phyloP scores from a whole-genome alignment of 2,888 invertebrate genomes.

The Tortrix viridana region DNA sequence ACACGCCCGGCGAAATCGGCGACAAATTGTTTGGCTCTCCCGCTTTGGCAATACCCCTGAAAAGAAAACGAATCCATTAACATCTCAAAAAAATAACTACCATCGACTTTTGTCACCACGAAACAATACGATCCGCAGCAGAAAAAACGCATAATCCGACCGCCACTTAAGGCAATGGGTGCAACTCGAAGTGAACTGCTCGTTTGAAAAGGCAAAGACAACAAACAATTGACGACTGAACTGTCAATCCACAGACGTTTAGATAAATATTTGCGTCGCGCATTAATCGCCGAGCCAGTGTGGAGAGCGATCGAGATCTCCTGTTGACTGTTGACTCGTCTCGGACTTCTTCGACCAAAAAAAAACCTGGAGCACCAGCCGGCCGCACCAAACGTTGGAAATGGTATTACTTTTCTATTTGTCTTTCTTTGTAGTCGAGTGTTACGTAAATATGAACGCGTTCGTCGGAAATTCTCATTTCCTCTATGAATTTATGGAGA shows the following conservation, averaged over 20 bases:
- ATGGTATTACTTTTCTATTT: conserved; percentile 83
- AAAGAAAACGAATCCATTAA: conserved; percentile 53
- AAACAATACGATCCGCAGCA: conserved; percentile 59
- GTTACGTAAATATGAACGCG: conserved; percentile 80
- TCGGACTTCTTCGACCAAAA: conserved; percentile 50
- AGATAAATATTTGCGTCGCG: conserved; percentile 82
- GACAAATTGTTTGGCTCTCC: conserved; percentile 97
- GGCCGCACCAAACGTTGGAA: conserved; percentile 64
- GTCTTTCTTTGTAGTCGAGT: conserved; percentile 82
- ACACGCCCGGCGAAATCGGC: conserved; percentile 90
- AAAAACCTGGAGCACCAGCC: conserved; percentile 66
- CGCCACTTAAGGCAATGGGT: conserved; percentile 80
- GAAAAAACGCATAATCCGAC: conserved; percentile 65
- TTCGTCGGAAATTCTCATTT: conserved; percentile 78
- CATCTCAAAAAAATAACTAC: conserved; percentile 48
- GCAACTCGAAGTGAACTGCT: conserved; percentile 80
- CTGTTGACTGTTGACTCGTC: conserved; percentile 69
- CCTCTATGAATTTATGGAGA: conserved; percentile 70
- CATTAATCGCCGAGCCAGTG: conserved; percentile 79
- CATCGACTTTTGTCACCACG: conserved; percentile 62
- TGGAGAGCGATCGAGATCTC: conserved; percentile 75
- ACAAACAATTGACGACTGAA: conserved; percentile 83
- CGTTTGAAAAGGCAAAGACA: conserved; percentile 82
- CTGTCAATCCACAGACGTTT: conserved; percentile 83
- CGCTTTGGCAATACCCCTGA: conserved; percentile 97